A percentile compares a stretch with the other conserved stretches of the same genome.
phyloP scores from a whole-genome alignment of 2,888 invertebrate genomes.

The Dryococelus australis region DNA sequence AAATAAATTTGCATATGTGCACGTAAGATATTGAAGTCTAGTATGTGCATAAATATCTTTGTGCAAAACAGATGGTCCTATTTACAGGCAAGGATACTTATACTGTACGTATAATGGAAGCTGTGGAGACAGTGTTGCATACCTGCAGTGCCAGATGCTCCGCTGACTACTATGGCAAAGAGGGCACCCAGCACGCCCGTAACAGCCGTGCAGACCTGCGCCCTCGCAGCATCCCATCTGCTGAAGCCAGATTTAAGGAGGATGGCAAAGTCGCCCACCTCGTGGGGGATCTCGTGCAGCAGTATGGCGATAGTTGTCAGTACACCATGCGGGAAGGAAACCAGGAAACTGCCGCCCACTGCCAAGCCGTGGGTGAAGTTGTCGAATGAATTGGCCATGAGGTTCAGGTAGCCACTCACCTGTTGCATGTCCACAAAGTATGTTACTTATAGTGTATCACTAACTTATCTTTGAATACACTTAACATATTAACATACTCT shows the following conservation, averaged over 20 bases:
- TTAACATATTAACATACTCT: background rate
- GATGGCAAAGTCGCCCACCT: slow-evolving; percentile 99
- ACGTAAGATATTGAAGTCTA: too few relatives aligned
- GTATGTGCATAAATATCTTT: too few relatives aligned
- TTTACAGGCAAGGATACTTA: too few relatives aligned
- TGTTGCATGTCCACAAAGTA: slow-evolving; percentile 22
- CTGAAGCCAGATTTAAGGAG: slow-evolving; percentile 91
- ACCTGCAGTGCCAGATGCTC: slow-evolving; percentile 82
- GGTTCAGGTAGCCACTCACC: slow-evolving; percentile 83
- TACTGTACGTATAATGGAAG: background rate
- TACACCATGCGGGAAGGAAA: slow-evolving; percentile 87
- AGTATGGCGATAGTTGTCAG: slow-evolving; percentile 93
- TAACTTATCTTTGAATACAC: background rate
- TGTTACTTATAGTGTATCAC: background rate
- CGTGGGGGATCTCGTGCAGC: slow-evolving; percentile 97
- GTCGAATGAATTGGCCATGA: slow-evolving; percentile 95
- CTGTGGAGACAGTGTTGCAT: slow-evolving; percentile 50
- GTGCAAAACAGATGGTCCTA: too few relatives aligned
- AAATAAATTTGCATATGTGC: too few relatives aligned
- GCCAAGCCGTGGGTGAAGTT: slow-evolving; percentile 99
- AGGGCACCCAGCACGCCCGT: slow-evolving; percentile 90
- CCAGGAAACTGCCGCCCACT: slow-evolving; percentile 95
- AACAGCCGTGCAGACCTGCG: slow-evolving; percentile 89
- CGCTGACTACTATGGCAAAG: slow-evolving; percentile 83
- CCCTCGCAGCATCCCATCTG: slow-evolving; percentile 93